Conservation (phyloP, 2,888 invertebrate species). For the Latrodectus elegans region DNA sequence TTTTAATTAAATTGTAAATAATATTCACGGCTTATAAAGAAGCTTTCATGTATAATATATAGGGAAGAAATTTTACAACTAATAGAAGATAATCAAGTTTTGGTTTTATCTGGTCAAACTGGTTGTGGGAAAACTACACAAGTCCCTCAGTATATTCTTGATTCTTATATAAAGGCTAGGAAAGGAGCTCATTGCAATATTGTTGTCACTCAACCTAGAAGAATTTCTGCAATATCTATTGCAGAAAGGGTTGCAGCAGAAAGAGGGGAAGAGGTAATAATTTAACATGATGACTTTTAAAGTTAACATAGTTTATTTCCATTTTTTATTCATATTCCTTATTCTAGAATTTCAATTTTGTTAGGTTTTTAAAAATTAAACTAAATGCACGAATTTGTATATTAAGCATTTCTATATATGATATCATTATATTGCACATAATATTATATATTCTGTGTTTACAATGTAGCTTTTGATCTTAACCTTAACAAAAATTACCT, state of each 20-base stretch:
- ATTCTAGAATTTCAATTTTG: too few species aligned
- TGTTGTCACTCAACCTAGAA: constrained; percentile 94
- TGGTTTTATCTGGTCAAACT: constrained; percentile 95
- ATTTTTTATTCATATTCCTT: too few species aligned
- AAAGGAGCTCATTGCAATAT: constrained; percentile 91
- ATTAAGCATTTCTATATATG: too few species aligned
- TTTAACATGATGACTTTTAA: background rate
- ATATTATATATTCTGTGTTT: too few species aligned
- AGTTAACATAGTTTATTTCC: too few species aligned
- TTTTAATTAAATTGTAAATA: too few species aligned
- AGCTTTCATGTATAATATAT: constrained; percentile 73
- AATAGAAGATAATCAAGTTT: constrained; percentile 91
- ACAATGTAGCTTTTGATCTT: too few species aligned
- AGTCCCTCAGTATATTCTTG: constrained; percentile 96
- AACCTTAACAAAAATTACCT: too few species aligned
- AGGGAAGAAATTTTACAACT: constrained; percentile 86
- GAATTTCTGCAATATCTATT: constrained; percentile 97
- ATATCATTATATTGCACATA: too few species aligned
- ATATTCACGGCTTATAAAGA: too few species aligned
- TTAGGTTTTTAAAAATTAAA: too few species aligned
- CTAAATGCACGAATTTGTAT: too few species aligned
- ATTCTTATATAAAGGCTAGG: constrained; percentile 84
- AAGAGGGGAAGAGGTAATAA: constrained; percentile 83
- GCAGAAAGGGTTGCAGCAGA: constrained; percentile 95
- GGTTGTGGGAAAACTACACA: constrained; percentile 97